A percentile compares a stretch with the other conserved stretches of the same genome.
Evolutionary conservation across 1,140 invertebrate species (phyloP).

Genomic region (Pachyrhynchus sulphureomaculatus): DNA sequence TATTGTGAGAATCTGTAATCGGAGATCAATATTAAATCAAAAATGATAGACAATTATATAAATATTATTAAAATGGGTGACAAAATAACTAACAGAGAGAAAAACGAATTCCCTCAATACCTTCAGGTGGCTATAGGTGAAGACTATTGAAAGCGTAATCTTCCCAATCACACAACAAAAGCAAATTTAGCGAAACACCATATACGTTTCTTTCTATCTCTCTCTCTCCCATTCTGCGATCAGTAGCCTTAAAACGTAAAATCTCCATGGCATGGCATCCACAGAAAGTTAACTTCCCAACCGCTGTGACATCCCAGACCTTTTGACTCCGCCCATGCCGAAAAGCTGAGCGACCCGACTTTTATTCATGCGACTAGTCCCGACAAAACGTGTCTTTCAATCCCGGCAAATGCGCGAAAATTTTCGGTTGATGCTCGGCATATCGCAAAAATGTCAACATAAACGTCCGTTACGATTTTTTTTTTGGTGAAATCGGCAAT

Average conservation of each 20-base stretch:
- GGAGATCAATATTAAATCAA: too few species aligned
- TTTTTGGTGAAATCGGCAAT: neutral
- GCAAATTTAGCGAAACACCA: neutral
- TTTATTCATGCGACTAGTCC: constrained; percentile 12
- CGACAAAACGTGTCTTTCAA: constrained; percentile 3
- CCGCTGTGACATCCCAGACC: constrained; percentile 47
- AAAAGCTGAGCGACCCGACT: constrained; percentile 32
- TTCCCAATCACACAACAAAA: neutral
- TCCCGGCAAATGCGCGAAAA: constrained; percentile 5
- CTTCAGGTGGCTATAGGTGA: too few species aligned
- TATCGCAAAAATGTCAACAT: neutral
- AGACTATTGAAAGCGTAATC: neutral
- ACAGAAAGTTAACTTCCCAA: constrained; percentile 45
- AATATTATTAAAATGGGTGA: too few species aligned
- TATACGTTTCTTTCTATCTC: constrained; percentile 18
- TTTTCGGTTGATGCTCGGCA: neutral
- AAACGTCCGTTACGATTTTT: neutral
- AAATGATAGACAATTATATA: too few species aligned
- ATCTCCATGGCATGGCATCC: constrained; percentile 28
- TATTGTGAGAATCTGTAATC: too few species aligned
- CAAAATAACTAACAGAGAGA: too few species aligned
- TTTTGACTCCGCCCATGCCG: constrained; percentile 46
- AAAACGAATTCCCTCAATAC: too few species aligned
- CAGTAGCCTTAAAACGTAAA: constrained; percentile 18
- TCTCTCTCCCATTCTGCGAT: neutral